Evolutionary conservation across 2,797 vertebrate species (phyloP).

Genomic region (Phrynocephalus guinanensis): DNA sequence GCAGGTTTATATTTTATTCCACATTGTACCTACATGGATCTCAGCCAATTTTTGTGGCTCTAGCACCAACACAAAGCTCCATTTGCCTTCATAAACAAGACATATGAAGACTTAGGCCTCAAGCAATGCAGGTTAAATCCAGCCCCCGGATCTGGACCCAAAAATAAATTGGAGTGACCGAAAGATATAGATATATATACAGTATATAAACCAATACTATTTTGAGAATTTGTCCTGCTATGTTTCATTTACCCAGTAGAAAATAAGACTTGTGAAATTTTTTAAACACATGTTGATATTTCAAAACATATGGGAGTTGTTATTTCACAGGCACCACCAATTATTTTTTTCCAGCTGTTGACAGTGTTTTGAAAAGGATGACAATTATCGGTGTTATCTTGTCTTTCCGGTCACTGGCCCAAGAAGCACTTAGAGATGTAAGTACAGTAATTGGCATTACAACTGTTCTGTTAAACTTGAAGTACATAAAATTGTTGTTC

Average conservation of each 20-base stretch:
- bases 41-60: neutral
- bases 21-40: too few species aligned
- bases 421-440: conserved; percentile 97
- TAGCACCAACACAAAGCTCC: neutral
- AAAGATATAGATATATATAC: fast-evolving
- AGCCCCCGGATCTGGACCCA: neutral
- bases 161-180: neutral
- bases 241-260: neutral
- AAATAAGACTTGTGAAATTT: neutral
- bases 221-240: neutral
- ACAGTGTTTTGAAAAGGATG: conserved; percentile 99
- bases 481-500: neutral
- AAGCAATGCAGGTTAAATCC: neutral
- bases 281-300: neutral
- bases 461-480: neutral
- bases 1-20: too few species aligned
- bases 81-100: neutral
- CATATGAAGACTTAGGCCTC: neutral
- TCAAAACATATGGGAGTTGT: conserved; percentile 22
- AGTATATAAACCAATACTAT: too few species aligned
- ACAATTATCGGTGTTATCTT: conserved; percentile 98
- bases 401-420: conserved; percentile 96
- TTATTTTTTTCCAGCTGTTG: conserved; percentile 84
- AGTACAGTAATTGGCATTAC: conserved; percentile 67
- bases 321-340: conserved; percentile 30